Evolutionary conservation across 2,888 invertebrate genomes (phyloP).

Genomic region (Hofmannophila pseudospretella): DNA sequence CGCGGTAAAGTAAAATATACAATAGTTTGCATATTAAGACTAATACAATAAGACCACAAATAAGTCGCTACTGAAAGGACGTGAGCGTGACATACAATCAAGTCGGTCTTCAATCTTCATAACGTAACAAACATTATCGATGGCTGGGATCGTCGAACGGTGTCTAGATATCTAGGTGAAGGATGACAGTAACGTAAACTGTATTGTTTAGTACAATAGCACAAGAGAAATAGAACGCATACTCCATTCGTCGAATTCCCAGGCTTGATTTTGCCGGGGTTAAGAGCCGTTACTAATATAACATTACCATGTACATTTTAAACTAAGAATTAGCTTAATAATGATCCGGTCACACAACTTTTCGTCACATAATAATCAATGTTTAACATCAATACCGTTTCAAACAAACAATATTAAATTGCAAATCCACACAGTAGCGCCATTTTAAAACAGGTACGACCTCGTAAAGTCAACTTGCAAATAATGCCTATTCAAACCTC

Average conservation of each 20-base stretch:
- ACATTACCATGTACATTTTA: neutral
- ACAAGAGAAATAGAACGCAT: slow-evolving; percentile 8
- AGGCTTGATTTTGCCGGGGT: neutral
- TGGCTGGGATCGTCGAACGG: slow-evolving; percentile 17
- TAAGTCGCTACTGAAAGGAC: neutral
- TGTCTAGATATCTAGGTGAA: slow-evolving; percentile 23
- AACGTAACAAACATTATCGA: slow-evolving; percentile 12
- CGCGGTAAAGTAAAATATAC: no score
- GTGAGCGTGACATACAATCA: neutral
- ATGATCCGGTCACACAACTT: slow-evolving; percentile 11
- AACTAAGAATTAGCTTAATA: neutral
- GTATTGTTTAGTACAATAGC: slow-evolving; percentile 8
- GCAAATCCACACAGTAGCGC: slow-evolving; percentile 12
- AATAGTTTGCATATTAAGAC: no score
- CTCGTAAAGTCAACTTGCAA: slow-evolving; percentile 34
- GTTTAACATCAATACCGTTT: slow-evolving; percentile 7
- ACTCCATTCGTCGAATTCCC: slow-evolving; percentile 1
- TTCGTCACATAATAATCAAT: slow-evolving; percentile 3
- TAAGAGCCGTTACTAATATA: neutral
- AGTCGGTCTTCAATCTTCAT: neutral
- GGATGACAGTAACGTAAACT: slow-evolving; percentile 16
- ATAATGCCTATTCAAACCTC: slow-evolving; percentile 44
- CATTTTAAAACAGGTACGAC: slow-evolving; percentile 25
- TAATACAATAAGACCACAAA: no score
- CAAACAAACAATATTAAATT: slow-evolving; percentile 8